These are phyloP conservation scores for Sphenopsis melanotis DNA, from an alignment of 2,797 vertebrate species.

Conservation along the genomic window DNA sequence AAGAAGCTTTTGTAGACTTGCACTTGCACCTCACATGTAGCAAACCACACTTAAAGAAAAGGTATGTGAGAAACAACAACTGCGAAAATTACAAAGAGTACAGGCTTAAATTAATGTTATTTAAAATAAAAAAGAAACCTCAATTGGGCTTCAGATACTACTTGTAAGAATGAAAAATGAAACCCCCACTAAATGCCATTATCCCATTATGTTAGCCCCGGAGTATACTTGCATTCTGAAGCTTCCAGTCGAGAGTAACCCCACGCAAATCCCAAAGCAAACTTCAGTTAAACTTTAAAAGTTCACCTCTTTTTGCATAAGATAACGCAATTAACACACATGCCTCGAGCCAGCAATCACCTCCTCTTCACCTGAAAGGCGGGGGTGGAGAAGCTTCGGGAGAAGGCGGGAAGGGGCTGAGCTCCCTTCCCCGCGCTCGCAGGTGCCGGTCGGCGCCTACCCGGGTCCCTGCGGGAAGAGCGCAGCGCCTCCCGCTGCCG, in stretches of 20 bases:
- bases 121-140: neutral
- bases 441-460: neutral
- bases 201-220: neutral
- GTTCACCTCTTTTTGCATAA: neutral
- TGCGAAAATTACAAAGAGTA: neutral
- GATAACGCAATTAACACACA: neutral
- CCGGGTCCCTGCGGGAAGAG: accelerated
- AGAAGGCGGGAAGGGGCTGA: neutral
- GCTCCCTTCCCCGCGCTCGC: accelerated
- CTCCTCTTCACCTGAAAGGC: neutral
- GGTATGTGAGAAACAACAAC: neutral
- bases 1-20: neutral
- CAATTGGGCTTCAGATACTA: neutral
- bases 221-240: neutral
- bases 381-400: neutral
- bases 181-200: neutral
- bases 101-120: neutral
- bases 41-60: neutral
- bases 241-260: neutral
- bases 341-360: neutral
- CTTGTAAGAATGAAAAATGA: neutral
- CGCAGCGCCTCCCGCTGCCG: neutral
- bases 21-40: neutral
- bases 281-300: neutral
- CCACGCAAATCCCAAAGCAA: neutral